Evolutionary conservation across 2,797 vertebrate genomes (phyloP), one percentile per base, ranked within the genome.

Genomic region (Nannoperca obscura): DNA sequence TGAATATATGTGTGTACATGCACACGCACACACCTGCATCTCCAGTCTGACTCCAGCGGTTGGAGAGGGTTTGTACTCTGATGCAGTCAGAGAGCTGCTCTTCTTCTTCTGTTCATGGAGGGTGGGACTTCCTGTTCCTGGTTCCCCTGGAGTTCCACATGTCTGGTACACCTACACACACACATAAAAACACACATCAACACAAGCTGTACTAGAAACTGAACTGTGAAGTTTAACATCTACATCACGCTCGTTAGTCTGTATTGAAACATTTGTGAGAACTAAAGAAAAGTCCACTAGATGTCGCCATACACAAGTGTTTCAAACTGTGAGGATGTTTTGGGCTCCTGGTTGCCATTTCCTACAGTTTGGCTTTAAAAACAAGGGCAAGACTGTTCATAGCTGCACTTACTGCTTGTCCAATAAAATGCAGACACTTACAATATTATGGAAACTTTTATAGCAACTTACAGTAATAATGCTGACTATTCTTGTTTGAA

Each of bases 91-190:
- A 0, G 90, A 91, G 79, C 96, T 92, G 15, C 93, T 95, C 22
- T 93, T 92, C 50, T 80, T 95, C 84, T 9, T 96, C 85, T 89
- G 94, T 70, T 97, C 96, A 34, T 96, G 95, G 0, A 81, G 44
- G 5, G 79, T 71, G 0, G 96, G 87, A 69, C 92, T 87, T 88
- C 95, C 95, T 13, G 95, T 94, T 64, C 90, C 96, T 53, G 94
- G 87, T 90, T 96, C 94, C 83, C 95, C 96, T 76, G 96, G 96
- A 85, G 89, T 93, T 78, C 97, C 97, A 59, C 97, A 98, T 2
- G 92, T 96, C 89, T 97, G 97, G 82, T 96, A 96, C 81, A 97
- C 96, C 97, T 98, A 70, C 11, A 58, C 14, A 52, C 19, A 72
- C 9, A 72, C 15, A 58, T 4, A 55, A 30, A 82, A 22, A 47